Evolutionary conservation across 2,888 invertebrate species (phyloP), one percentile per base, ranked within the genome.

Genomic region (Trypoxylon attenuatum): DNA sequence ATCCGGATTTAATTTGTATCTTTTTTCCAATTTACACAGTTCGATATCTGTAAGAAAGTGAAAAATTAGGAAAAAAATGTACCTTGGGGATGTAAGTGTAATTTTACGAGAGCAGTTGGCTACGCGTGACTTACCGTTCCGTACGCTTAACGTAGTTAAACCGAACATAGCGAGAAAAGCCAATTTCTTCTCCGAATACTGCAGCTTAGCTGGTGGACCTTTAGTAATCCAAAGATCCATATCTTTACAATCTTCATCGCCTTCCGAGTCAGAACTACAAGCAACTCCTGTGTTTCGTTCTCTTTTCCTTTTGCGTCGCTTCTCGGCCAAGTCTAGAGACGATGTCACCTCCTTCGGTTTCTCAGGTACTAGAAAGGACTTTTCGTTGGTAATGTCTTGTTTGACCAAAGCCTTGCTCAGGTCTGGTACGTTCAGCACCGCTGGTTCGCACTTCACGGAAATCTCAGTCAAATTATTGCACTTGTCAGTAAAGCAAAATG

Each of bases 91-190:
- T n/a, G n/a, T n/a, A n/a, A n/a, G n/a, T n/a, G n/a, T n/a, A n/a
- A n/a, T n/a, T n/a, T n/a, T 25, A 21, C 38, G 13, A 38, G 4
- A n/a, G 13, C 39, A 10, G 19, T 38, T 6, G 13, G 10, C n/a
- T 50, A 77, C 13, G 10, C 45, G 29, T 19, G 13, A 5, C 88
- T 88, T 88, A 93, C 93, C 91, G 87, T 91, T 91, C 76, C 87
- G 91, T 67, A 84, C 87, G 49, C 88, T 87, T 55, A 89, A 88
- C n/a, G 93, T 91, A 5, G 91, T 91, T 60, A 93, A 85, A 49
- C 89, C 90, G 68, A 93, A 90, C 71, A 89, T 88, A 21, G 90
- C 89, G 52, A 93, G 87, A 82, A 93, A 93, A 13, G 90, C 87
- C 13, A 90, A 82, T 82, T 93, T 90, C 46, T 88, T 87, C 23